Evolutionary conservation across 2,113 vertebrate species (phyloP).

Genomic region (Phalacrocorax carbo): DNA sequence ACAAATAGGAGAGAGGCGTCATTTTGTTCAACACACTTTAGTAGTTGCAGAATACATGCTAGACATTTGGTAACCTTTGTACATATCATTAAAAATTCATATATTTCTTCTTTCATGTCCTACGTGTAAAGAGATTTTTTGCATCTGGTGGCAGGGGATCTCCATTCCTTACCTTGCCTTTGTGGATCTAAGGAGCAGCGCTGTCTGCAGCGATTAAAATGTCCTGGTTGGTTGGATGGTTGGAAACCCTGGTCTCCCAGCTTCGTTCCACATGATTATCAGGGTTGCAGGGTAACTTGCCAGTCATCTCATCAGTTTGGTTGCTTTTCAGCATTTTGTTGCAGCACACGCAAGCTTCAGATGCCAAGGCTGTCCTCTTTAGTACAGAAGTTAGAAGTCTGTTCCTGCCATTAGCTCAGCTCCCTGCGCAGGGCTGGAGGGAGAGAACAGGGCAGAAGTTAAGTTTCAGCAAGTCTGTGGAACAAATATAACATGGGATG

Average conservation of each 20-base stretch:
- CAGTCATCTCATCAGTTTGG: background rate
- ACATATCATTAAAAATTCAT: background rate
- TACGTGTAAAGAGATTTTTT: background rate
- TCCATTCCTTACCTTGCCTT: background rate
- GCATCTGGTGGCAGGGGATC: background rate
- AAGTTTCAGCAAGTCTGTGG: background rate
- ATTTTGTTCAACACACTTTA: background rate
- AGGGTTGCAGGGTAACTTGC: background rate
- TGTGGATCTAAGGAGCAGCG: background rate
- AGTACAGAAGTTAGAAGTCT: background rate
- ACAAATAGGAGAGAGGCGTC: background rate
- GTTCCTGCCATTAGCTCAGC: background rate
- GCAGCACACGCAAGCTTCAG: background rate
- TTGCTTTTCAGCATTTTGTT: background rate
- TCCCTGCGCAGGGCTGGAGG: background rate
- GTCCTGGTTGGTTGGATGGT: background rate
- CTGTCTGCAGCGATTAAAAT: background rate
- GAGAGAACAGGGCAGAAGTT: background rate
- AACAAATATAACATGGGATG: background rate
- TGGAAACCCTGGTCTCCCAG: background rate
- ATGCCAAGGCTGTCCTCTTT: background rate
- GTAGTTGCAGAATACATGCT: background rate
- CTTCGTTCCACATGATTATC: background rate
- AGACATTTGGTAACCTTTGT: background rate
- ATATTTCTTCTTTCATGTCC: background rate